Base-by-base conservation (phyloP, 2,888 invertebrate genomes). In the Tetragonula carbonaria region DNA sequence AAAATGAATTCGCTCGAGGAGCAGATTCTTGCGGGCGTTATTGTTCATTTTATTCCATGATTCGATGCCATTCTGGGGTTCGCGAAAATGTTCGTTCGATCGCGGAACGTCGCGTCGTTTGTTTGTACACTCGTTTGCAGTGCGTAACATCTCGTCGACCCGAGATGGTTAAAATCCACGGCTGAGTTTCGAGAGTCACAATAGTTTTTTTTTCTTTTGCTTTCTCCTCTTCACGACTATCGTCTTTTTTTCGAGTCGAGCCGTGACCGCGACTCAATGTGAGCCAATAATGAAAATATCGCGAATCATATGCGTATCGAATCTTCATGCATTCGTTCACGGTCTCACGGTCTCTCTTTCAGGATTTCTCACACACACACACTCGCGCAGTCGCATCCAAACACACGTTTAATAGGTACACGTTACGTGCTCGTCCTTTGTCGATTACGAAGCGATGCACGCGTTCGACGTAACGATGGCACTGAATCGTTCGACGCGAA, bases 231-330 rank as follows among this genome's bases (percentile, higher is more conserved):
- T 45, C n/a, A 66, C 63, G 55, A 55, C 18, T 57, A 28, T 50
- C 45, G n/a, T 62, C 62, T 14, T 18, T 55, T 28, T 16, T 38
- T 50, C 28, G 45, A 45, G 28, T 63, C 23, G 55, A 78, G 70
- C 62, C 70, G 55, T 74, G 70, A 57, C 53, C 81, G 80, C 84
- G 88, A 82, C 93, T 93, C 93, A 93, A 93, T 93, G 90, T 93
- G 93, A 93, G 93, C 86, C 92, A 93, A 87, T 88, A 87, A 86
- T 65, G 70, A 81, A 77, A 79, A 65, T 59, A 76, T 13, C 70
- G n/a, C 74, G 33, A 71, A 28, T 28, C 53, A 59, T 53, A 53
- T 55, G 33, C 38, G 33, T 33, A 33, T 33, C 33, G 74, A 63
- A 16, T 38, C 33, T 63, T 28, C 73, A 78, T 18, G 53, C 53